phyloP scores from a whole-genome alignment of 2,113 vertebrate species.

The Equus przewalskii region DNA sequence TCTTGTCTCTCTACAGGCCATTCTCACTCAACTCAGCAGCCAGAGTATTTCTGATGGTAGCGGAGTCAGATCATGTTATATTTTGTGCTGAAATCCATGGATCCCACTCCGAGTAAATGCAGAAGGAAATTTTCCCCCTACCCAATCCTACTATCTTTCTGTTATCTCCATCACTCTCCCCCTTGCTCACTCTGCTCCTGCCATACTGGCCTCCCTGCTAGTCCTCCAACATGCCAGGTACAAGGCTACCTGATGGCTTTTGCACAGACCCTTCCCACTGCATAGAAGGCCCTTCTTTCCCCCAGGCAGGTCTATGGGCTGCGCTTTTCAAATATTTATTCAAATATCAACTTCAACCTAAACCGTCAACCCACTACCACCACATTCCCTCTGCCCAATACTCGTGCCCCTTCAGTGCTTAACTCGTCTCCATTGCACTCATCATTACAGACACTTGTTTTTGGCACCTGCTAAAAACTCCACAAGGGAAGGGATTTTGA shows the following conservation, averaged over 20 bases:
- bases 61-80: background rate
- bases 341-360: background rate
- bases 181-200: background rate
- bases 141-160: background rate
- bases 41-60: background rate
- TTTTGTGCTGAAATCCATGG: background rate
- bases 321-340: background rate
- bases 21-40: background rate
- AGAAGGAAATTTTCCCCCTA: background rate
- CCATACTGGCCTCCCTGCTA: background rate
- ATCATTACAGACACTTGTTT: background rate
- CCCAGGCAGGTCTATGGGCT: background rate
- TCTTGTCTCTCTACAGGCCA: background rate
- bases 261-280: background rate
- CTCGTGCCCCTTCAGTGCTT: background rate
- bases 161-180: background rate
- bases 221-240: background rate
- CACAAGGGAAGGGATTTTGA: background rate
- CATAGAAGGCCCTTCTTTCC: background rate
- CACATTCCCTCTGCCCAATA: background rate
- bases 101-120: background rate
- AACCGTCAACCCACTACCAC: background rate
- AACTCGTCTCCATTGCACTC: background rate
- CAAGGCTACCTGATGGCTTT: background rate
- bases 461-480: background rate